A percentile compares a stretch with the other conserved stretches of the same genome.
phyloP scores from a whole-genome alignment of 2,797 vertebrate species.

The Ptychobarbus kaznakovi region DNA sequence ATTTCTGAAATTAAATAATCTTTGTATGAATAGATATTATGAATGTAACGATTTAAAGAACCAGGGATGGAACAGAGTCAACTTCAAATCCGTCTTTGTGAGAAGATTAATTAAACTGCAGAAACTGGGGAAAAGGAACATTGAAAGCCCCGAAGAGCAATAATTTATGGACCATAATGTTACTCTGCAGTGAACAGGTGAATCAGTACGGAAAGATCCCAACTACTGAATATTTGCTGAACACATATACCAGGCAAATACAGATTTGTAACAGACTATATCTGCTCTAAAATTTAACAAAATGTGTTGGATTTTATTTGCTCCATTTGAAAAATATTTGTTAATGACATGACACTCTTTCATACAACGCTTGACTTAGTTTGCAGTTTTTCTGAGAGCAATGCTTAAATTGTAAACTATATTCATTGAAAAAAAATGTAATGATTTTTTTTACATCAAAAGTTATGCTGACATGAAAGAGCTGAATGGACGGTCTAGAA shows the following conservation, averaged over 20 bases:
- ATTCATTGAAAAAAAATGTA: neutral
- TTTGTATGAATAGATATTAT: slow-evolving; percentile 38
- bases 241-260: neutral
- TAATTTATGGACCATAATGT: slow-evolving; percentile 33
- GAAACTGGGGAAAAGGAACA: slow-evolving; percentile 10
- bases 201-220: slow-evolving; percentile 12
- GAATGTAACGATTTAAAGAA: slow-evolving; percentile 36
- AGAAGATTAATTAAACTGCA: slow-evolving; percentile 38
- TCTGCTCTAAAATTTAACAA: slow-evolving; percentile 12
- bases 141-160: slow-evolving; percentile 10
- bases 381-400: neutral
- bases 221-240: slow-evolving; percentile 21
- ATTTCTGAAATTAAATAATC: slow-evolving; percentile 46
- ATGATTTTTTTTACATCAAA: neutral
- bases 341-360: neutral
- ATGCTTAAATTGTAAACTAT: neutral
- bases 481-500: neutral
- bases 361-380: neutral
- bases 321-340: neutral
- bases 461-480: neutral
- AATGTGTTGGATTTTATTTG: slow-evolving; percentile 2
- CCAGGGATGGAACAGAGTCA: slow-evolving; percentile 5
- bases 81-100: slow-evolving; percentile 32
- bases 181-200: slow-evolving; percentile 10
- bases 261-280: neutral